phyloP scores from a whole-genome alignment of 2,888 invertebrate genomes.

The Noctua janthina region DNA sequence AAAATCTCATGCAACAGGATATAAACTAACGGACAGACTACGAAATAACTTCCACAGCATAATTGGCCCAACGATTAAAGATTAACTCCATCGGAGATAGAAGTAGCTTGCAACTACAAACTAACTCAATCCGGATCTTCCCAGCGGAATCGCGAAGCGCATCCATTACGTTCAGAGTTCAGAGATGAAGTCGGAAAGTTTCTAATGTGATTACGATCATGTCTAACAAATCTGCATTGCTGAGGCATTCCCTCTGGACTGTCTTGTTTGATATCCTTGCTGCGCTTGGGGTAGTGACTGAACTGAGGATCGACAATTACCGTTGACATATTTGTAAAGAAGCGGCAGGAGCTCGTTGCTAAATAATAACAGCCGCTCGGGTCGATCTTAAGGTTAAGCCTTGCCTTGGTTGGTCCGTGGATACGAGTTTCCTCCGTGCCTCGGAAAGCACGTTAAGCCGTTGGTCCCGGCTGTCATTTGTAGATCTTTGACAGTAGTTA shows the following conservation, averaged over 20 bases:
- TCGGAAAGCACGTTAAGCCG: no score
- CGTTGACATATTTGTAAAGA: background rate
- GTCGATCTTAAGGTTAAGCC: no score
- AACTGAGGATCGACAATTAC: background rate
- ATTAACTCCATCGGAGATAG: slow-evolving; percentile 24
- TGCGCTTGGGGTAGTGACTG: background rate
- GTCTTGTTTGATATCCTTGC: background rate
- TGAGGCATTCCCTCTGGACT: slow-evolving; percentile 22
- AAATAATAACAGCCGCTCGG: no score
- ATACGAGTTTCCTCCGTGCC: no score
- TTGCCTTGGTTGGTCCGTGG: no score
- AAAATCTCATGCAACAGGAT: background rate
- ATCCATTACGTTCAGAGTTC: slow-evolving; percentile 23
- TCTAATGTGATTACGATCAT: slow-evolving; percentile 24
- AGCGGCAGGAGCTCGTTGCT: no score
- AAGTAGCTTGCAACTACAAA: slow-evolving; percentile 15
- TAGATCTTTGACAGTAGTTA: no score
- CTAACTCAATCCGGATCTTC: slow-evolving; percentile 35
- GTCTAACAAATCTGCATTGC: slow-evolving; percentile 37
- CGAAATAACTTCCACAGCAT: slow-evolving; percentile 5
- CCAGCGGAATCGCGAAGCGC: slow-evolving; percentile 34
- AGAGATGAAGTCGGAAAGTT: slow-evolving; percentile 35
- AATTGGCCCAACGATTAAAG: slow-evolving; percentile 40
- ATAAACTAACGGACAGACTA: background rate
- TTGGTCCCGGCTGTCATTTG: no score